These are phyloP conservation scores for Urophycis tenuis DNA, from an alignment of 2,797 vertebrate species.

Conservation along the genomic window DNA sequence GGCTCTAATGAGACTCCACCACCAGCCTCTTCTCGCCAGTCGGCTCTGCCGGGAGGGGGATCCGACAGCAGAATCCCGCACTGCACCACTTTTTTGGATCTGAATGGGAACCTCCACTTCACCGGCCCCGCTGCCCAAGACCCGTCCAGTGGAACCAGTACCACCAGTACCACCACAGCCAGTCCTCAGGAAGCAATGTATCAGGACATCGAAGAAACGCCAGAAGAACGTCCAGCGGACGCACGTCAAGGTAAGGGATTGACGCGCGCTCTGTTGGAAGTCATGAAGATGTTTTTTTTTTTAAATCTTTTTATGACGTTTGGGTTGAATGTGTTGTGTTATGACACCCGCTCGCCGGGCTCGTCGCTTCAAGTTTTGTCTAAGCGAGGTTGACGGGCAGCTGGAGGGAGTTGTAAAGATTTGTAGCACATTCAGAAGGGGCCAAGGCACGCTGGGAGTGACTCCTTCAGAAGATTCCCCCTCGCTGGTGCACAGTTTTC, in stretches of 20 bases:
- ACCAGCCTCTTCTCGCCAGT: slow-evolving; percentile 38
- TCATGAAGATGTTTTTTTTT: too few species aligned
- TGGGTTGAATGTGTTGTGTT: slow-evolving; percentile 15
- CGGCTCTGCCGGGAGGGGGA: slow-evolving; percentile 32
- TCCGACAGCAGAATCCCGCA: slow-evolving; percentile 29
- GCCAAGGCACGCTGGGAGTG: slow-evolving; percentile 41
- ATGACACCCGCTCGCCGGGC: slow-evolving; percentile 25
- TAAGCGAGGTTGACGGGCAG: slow-evolving; percentile 35
- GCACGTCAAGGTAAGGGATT: slow-evolving; percentile 52
- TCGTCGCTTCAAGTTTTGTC: slow-evolving; percentile 41
- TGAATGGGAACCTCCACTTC: slow-evolving; percentile 57
- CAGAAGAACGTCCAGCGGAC: slow-evolving; percentile 30
- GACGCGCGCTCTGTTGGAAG: background rate
- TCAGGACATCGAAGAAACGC: slow-evolving; percentile 21
- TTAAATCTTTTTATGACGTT: background rate
- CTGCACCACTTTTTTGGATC: slow-evolving; percentile 39
- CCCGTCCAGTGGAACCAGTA: slow-evolving; percentile 16
- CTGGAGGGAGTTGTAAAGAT: slow-evolving; percentile 50
- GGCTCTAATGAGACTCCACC: slow-evolving; percentile 51
- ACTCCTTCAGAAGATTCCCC: slow-evolving; percentile 18
- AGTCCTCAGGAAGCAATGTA: slow-evolving; percentile 1
- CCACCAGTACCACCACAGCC: slow-evolving; percentile 5
- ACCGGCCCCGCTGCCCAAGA: slow-evolving; percentile 20
- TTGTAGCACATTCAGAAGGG: slow-evolving; percentile 40
- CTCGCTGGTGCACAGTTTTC: slow-evolving; percentile 32